Evolutionary conservation across 2,797 vertebrate species (phyloP), one percentile per base, ranked within the genome.

Genomic region (Rallus crepitans): DNA sequence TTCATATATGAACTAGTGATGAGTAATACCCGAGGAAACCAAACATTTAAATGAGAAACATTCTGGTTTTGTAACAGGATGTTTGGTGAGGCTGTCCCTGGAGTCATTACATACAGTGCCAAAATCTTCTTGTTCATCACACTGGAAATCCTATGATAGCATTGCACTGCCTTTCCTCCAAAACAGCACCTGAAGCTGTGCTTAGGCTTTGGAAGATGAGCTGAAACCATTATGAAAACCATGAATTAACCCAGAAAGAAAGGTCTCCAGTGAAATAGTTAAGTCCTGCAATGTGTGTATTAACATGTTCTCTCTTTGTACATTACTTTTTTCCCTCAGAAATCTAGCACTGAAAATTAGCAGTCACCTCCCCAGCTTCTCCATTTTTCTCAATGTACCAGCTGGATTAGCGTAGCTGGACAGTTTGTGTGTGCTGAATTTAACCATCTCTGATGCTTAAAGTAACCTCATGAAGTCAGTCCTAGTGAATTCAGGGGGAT

Each of bases 21-120:
- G 40, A 76, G 24, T 50, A 93, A 79, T 69, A 93, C 27, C 39
- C 45, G 45, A 92, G 35, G 47, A 94, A 88, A 66, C 15, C 39
- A 95, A 82, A 53, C 40, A 33, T 87, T 70, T 70, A 69, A 59
- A 69, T 72, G 39, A 0, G 7, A 63, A 66, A 79, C 21, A 35
- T 16, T 28, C 24, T 60, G 39, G 2, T 15, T 89, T 87, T 56
- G 18, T 61, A 30, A 35, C 14, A 48, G 53, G 23, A 31, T 45
- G 35, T 89, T 72, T 92, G 35, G 25, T 19, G 5, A 84, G 17
- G n/a, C 10, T 91, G 53, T 65, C 59, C 30, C 4, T 6, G 23
- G 17, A 91, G 35, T 39, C 23, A 53, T 18, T 79, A 30, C n/a
- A 50, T 35, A 18, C 17, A 72, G 33, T 93, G 61, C n/a, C 72